Conservation (phyloP, 2,888 invertebrate species). For the Philaethria dido region DNA sequence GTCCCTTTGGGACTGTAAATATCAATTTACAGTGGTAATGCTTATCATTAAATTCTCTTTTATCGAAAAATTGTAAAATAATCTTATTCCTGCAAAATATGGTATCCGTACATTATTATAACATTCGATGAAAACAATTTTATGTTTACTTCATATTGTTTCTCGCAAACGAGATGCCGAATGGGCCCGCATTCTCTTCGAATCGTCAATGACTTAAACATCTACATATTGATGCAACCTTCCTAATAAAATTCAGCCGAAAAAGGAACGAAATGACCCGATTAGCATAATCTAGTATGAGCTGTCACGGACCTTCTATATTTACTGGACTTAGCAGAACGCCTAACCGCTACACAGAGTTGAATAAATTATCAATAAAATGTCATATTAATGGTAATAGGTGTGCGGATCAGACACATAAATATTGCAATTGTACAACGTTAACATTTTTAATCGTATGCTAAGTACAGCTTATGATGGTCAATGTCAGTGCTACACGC, state of each 20-base stretch:
- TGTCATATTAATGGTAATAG: constrained; percentile 57
- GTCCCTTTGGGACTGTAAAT: constrained; percentile 72
- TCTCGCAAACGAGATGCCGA: constrained; percentile 66
- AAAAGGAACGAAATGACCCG: constrained; percentile 68
- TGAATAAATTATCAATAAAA: constrained; percentile 68
- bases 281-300: constrained; percentile 69
- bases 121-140: constrained; percentile 45
- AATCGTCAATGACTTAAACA: constrained; percentile 61
- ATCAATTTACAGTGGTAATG: constrained; percentile 63
- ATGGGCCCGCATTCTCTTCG: constrained; percentile 49
- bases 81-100: constrained; percentile 35
- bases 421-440: constrained; percentile 44
- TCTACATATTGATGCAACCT: constrained; percentile 44
- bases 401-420: constrained; percentile 43
- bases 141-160: constrained; percentile 47
- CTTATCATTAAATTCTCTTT: constrained; percentile 62
- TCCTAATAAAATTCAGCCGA: constrained; percentile 56
- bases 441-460: constrained; percentile 52
- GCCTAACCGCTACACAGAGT: constrained; percentile 29
- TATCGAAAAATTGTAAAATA: constrained; percentile 57
- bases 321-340: constrained; percentile 58
- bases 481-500: constrained; percentile 66
- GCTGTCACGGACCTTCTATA: constrained; percentile 64
- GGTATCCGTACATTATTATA: constrained; percentile 33
- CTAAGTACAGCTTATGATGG: constrained; percentile 52